phyloP scores from a whole-genome alignment of 2,797 vertebrate species.

The Pogonophryne albipinna region DNA sequence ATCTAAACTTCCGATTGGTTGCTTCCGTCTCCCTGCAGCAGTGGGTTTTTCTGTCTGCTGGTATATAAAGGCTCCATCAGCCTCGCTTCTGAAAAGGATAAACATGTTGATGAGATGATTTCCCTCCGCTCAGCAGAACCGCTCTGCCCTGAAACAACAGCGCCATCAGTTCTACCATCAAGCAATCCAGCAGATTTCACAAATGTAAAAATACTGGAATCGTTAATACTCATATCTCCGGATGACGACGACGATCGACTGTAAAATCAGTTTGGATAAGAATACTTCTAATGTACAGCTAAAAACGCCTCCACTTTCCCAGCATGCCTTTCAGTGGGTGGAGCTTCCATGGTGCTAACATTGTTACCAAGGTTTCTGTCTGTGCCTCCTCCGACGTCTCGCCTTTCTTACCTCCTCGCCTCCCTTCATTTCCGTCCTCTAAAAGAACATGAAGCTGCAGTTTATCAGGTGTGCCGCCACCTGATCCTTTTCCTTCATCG shows the following conservation, averaged over 20 bases:
- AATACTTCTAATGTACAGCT: constrained; percentile 30
- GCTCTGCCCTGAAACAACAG: constrained; percentile 2
- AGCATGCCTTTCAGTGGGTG: constrained; percentile 51
- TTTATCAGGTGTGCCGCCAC: constrained; percentile 1
- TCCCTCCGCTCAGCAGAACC: constrained; percentile 7
- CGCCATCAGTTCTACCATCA: neutral
- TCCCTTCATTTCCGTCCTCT: neutral
- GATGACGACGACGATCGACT: constrained; percentile 36
- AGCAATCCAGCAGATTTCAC: constrained; percentile 1
- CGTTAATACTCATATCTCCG: constrained; percentile 27
- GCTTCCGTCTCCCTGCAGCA: constrained; percentile 24
- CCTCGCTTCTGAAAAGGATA: constrained; percentile 28
- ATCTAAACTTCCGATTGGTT: constrained; percentile 5
- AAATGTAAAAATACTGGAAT: constrained; percentile 58
- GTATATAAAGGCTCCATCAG: constrained; percentile 48
- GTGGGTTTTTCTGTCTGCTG: constrained; percentile 1
- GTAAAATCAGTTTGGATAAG: constrained; percentile 38
- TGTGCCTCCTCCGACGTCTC: constrained; percentile 35
- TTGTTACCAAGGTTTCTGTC: constrained; percentile 20
- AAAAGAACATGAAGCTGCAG: neutral
- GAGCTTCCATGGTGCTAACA: constrained; percentile 54
- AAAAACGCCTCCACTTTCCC: constrained; percentile 34
- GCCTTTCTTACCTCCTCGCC: constrained; percentile 14
- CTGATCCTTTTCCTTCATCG: constrained; percentile 9
- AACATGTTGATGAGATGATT: constrained; percentile 15